phyloP scores from a whole-genome alignment of 2,797 vertebrate species.

The Adelosebastes latens region DNA sequence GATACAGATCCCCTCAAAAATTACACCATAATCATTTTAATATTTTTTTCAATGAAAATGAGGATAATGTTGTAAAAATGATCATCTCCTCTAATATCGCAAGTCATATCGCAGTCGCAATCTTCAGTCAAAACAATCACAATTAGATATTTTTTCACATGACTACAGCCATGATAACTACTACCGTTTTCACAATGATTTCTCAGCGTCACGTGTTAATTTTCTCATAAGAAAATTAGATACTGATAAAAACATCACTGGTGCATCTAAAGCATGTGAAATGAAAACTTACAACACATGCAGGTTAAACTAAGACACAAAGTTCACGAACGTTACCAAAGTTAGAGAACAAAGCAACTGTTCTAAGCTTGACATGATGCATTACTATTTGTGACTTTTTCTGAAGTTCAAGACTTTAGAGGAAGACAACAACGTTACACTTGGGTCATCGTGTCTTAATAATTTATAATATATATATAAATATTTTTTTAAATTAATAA shows the following conservation, averaged over 20 bases:
- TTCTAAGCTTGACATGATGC: background rate
- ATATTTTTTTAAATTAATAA: background rate
- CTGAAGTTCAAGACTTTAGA: background rate
- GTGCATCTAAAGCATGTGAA: background rate
- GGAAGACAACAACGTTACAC: background rate
- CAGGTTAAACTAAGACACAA: constrained; percentile 28
- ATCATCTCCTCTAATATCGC: too few relatives aligned
- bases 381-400: background rate
- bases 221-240: background rate
- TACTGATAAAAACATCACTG: background rate
- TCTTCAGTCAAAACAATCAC: too few relatives aligned
- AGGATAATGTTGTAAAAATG: too few relatives aligned
- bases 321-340: background rate
- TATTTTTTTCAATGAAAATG: too few relatives aligned
- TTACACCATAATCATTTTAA: too few relatives aligned
- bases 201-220: background rate
- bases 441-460: background rate
- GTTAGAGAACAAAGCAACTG: background rate
- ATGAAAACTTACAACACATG: background rate
- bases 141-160: too few relatives aligned
- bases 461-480: background rate
- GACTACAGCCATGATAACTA: background rate
- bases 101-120: too few relatives aligned
- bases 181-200: background rate
- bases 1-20: too few relatives aligned